Evolutionary conservation across 2,888 invertebrate species (phyloP), one percentile per base, ranked within the genome.

Genomic region (Heliconius ismenius): DNA sequence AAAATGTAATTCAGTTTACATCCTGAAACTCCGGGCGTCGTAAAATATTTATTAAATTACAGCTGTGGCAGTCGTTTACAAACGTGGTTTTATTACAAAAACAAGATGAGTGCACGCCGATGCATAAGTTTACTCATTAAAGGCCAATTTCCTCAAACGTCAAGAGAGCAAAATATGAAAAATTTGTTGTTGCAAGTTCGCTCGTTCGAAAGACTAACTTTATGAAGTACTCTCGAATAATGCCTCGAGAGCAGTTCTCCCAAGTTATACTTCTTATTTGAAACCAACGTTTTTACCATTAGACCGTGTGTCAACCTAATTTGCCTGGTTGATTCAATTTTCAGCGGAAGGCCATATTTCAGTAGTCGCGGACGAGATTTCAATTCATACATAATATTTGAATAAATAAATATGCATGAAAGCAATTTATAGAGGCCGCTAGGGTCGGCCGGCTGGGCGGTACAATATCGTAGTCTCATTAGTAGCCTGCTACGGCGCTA

Each of bases 361-460:
- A 92, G 92, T 91, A 90, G 92, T 90, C 88, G 87, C 86, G 85
- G 85, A 82, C 85, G 90, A 91, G 92, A 92, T 93, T 92, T 93
- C 93, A 93, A 93, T 92, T 92, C 92, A 92, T 93, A 92, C 91
- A 91, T 91, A 87, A 87, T 85, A 93, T 94, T 94, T 93, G 94
- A 94, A 94, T 93, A 94, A 93, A 93, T 93, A 93, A 93, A 94
- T 94, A 94, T 93, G 93, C 93, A 94, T 94, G 93, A 90, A 92
- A 92, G 89, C 93, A 94, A 93, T 93, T 93, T 93, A 92, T 93
- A 92, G 91, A 90, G 92, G 90, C 88, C 86, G 88, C 78, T 81
- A 80, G 82, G 82, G 82, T 83, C 85, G 84, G 85, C 85, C 86
- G 87, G 86, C 83, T 84, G 87, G 87, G 86, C 86, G 87, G 88